Conservation (phyloP, 2,797 vertebrate genomes). For the Pteronotus mesoamericanus region DNA sequence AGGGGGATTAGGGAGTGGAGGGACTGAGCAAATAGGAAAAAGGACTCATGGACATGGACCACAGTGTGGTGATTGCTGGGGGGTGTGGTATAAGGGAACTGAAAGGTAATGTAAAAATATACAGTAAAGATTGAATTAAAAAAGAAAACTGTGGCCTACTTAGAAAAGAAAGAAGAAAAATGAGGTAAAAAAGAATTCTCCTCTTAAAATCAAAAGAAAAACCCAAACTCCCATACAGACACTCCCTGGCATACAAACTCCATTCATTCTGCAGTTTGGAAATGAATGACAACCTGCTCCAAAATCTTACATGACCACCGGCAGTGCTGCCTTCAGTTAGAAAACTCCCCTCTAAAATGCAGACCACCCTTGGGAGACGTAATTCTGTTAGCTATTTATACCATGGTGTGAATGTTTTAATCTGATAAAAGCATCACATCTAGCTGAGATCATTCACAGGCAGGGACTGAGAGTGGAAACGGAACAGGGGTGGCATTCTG, state of each 20-base stretch:
- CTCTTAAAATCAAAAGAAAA: background rate
- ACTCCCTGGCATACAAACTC: background rate
- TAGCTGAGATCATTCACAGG: slow-evolving; percentile 66
- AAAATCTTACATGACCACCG: background rate
- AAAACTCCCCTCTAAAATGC: slow-evolving; percentile 18
- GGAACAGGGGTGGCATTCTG: background rate
- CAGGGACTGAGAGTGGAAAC: background rate
- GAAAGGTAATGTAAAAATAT: background rate
- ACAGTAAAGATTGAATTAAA: background rate
- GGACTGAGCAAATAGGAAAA: background rate
- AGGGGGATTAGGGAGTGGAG: background rate
- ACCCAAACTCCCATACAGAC: background rate
- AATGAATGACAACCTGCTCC: background rate
- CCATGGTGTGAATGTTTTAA: slow-evolving; percentile 31
- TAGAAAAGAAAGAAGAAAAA: background rate
- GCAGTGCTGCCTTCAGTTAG: background rate
- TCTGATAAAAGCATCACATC: slow-evolving; percentile 40
- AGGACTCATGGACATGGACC: background rate
- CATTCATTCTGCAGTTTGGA: background rate
- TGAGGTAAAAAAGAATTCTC: background rate
- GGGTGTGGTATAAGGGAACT: background rate
- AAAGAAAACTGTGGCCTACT: background rate
- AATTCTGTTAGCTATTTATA: slow-evolving; percentile 48
- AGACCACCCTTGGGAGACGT: slow-evolving; percentile 11
- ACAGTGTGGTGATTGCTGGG: background rate